phyloP scores from a whole-genome alignment of 2,113 vertebrate genomes.

The Zosterops borbonicus region DNA sequence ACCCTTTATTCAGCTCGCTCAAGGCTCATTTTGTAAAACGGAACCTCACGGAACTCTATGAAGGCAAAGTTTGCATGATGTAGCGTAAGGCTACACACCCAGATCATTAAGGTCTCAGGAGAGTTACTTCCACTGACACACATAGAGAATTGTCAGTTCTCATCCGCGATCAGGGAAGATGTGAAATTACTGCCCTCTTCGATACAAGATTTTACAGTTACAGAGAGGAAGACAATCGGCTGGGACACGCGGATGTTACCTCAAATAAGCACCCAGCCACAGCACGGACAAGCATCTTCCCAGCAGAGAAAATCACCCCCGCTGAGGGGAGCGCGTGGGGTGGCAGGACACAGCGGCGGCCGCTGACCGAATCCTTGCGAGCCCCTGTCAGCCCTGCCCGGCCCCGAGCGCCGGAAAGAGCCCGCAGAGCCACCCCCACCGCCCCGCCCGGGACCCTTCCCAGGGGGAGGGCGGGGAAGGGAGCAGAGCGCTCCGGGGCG shows the following conservation, averaged over 20 bases:
- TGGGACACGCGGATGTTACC: background rate
- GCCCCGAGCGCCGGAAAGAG: background rate
- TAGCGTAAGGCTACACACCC: background rate
- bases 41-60: background rate
- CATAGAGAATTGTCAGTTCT: rapidly evolving
- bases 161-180: rapidly evolving
- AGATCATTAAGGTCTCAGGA: background rate
- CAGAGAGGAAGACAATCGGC: background rate
- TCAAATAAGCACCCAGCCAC: rapidly evolving
- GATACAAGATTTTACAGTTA: background rate
- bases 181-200: background rate
- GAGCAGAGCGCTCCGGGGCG: background rate
- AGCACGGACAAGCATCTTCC: rapidly evolving
- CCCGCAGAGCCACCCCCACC: background rate
- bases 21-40: background rate
- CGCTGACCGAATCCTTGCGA: background rate
- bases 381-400: background rate
- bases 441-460: background rate
- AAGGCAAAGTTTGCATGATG: background rate
- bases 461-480: background rate
- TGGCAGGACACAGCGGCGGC: background rate
- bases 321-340: background rate
- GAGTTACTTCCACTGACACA: background rate
- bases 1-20: background rate
- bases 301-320: rapidly evolving